Evolutionary conservation across 2,113 vertebrate species (phyloP).

Genomic region (Tragelaphus strepsiceros): DNA sequence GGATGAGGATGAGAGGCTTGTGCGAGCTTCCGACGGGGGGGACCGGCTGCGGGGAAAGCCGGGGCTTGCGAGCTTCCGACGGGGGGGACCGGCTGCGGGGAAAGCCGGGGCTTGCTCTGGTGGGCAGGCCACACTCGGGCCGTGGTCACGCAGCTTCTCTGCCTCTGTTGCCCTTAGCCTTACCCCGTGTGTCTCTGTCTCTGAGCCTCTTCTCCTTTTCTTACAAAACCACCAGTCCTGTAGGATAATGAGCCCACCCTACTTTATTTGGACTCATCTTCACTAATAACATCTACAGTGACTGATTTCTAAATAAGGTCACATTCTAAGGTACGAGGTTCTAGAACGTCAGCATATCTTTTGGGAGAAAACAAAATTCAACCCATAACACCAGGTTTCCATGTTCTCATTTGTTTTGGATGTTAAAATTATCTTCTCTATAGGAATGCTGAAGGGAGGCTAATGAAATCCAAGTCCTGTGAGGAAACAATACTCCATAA

Average conservation of each 20-base stretch:
- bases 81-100: neutral
- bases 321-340: neutral
- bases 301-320: neutral
- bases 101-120: neutral
- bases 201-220: neutral
- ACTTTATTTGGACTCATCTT: neutral
- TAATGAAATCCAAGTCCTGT: neutral
- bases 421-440: neutral
- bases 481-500: neutral
- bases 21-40: neutral
- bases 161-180: accelerated
- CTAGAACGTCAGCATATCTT: neutral
- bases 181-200: neutral
- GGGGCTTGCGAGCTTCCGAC: neutral
- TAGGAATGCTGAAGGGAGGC: neutral
- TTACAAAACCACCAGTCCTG: neutral
- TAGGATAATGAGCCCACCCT: neutral
- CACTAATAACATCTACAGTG: neutral
- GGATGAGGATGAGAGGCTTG: neutral
- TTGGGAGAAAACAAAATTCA: neutral
- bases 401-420: neutral
- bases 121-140: neutral
- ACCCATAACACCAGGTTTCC: neutral
- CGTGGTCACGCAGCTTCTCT: accelerated
- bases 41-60: neutral